Conservation (phyloP, 2,888 invertebrate genomes). For the Zeuzera pyrina region DNA sequence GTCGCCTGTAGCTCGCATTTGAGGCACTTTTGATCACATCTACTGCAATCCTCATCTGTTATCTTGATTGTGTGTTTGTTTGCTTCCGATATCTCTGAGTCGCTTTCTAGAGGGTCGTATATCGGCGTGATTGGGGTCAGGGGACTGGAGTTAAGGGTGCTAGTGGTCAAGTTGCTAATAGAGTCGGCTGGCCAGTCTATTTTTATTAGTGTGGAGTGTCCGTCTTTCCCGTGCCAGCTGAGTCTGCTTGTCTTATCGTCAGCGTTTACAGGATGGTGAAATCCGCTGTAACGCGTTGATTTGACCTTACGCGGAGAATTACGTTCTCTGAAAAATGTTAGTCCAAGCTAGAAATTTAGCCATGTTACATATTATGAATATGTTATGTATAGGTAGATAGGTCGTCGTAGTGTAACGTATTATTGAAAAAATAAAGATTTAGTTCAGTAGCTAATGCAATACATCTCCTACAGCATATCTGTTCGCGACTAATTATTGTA, state of each 20-base stretch:
- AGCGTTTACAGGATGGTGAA: constrained; percentile 33
- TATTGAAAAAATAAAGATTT: too few relatives aligned
- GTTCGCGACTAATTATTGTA: too few relatives aligned
- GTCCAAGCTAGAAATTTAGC: constrained; percentile 1
- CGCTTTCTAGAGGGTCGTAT: constrained; percentile 59
- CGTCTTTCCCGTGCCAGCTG: constrained; percentile 63
- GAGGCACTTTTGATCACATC: constrained; percentile 48
- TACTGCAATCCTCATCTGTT: constrained; percentile 40
- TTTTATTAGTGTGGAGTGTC: constrained; percentile 58
- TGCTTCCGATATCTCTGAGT: constrained; percentile 50
- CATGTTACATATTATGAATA: too few relatives aligned
- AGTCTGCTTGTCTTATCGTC: constrained; percentile 32
- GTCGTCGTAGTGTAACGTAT: too few relatives aligned
- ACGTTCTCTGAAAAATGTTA: constrained; percentile 52
- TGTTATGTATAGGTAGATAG: too few relatives aligned
- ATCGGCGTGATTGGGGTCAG: constrained; percentile 47
- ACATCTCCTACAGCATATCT: too few relatives aligned
- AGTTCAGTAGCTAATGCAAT: too few relatives aligned
- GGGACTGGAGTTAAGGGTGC: constrained; percentile 48
- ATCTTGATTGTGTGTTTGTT: constrained; percentile 57
- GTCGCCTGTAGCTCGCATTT: constrained; percentile 59
- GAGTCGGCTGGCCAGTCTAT: constrained; percentile 62
- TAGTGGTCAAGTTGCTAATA: constrained; percentile 38
- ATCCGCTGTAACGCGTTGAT: constrained; percentile 45
- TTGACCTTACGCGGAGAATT: constrained; percentile 58